These are phyloP conservation scores for Vireo altiloquus DNA, from an alignment of 2,113 vertebrate species.

Conservation along the genomic window DNA sequence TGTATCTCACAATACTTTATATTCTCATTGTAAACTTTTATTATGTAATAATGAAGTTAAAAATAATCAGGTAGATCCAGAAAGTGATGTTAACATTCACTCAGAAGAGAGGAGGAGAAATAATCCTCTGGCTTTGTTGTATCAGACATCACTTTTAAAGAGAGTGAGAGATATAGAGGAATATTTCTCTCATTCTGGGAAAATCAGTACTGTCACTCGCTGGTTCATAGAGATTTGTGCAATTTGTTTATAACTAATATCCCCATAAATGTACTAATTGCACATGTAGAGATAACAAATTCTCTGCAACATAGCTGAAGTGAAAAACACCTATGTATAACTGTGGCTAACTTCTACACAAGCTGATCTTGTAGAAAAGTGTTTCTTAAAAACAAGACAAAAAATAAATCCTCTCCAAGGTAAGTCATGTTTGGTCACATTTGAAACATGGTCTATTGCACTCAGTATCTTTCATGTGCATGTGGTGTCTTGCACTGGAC, in stretches of 20 bases:
- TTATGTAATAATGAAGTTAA: neutral
- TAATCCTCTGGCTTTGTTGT: neutral
- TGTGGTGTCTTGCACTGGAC: neutral
- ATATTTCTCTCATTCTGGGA: neutral
- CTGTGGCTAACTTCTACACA: neutral
- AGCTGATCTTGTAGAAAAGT: neutral
- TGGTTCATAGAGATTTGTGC: neutral
- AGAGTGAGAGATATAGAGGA: neutral
- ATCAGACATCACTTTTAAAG: neutral
- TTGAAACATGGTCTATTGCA: neutral
- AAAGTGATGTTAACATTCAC: neutral
- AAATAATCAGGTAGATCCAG: neutral
- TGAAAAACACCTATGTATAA: neutral
- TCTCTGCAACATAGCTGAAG: neutral
- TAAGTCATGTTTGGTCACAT: neutral
- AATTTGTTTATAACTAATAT: neutral
- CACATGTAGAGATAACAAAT: neutral
- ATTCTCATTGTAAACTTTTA: neutral
- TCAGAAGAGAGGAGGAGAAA: neutral
- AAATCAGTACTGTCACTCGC: neutral
- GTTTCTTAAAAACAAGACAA: neutral
- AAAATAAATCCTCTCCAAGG: neutral
- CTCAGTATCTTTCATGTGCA: neutral
- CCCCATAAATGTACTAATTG: conserved; percentile 7
- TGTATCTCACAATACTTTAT: neutral